phyloP scores from a whole-genome alignment of 53 echinoderm and acorn worm species.

The Apostichopus leukothele region DNA sequence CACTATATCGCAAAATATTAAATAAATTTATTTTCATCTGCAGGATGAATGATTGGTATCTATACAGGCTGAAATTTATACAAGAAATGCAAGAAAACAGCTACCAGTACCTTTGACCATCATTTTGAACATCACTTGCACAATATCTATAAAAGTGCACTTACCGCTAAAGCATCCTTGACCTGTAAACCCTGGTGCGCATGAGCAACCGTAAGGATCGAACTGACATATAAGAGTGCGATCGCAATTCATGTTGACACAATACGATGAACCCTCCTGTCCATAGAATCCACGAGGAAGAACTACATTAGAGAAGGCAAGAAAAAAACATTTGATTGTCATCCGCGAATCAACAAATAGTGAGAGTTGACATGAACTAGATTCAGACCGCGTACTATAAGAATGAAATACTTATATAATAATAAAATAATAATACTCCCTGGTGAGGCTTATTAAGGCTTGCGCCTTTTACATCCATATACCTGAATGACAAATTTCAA shows the following conservation, averaged over 20 bases:
- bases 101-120: background rate
- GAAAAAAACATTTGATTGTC: background rate
- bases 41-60: background rate
- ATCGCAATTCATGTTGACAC: background rate
- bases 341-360: background rate
- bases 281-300: background rate
- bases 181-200: background rate
- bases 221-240: background rate
- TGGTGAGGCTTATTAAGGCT: background rate
- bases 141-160: background rate
- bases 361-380: too few relatives aligned
- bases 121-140: background rate
- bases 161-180: background rate
- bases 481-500: background rate
- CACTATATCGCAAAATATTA: too few relatives aligned
- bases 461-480: background rate
- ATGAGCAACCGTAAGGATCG: constrained; percentile 22
- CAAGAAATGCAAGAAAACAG: background rate
- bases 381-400: background rate
- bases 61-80: background rate
- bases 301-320: background rate
- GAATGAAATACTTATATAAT: background rate
- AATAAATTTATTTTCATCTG: background rate
- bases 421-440: background rate
- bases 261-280: background rate